phyloP scores from a whole-genome alignment of 2,113 vertebrate species.

The Corydoras sp. region DNA sequence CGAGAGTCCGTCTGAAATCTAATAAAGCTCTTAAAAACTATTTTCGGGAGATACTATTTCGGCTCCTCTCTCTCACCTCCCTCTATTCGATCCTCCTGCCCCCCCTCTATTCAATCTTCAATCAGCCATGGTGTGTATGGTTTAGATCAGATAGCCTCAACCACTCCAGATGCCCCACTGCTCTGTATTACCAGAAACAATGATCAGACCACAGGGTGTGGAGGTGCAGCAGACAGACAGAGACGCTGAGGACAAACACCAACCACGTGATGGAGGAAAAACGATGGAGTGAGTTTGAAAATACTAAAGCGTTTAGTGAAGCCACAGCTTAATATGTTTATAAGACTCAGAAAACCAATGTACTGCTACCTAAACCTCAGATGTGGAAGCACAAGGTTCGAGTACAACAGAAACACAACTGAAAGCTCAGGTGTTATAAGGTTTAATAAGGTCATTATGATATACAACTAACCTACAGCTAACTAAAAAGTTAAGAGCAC shows the following conservation, averaged over 20 bases:
- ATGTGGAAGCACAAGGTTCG: too few species aligned
- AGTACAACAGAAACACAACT: too few species aligned
- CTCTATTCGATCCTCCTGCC: neutral
- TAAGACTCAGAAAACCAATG: too few species aligned
- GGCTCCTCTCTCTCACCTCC: constrained; percentile 21
- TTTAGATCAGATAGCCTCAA: neutral
- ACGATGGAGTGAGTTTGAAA: too few species aligned
- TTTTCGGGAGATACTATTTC: constrained; percentile 25
- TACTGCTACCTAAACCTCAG: too few species aligned
- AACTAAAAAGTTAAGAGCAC: too few species aligned
- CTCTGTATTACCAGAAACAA: neutral
- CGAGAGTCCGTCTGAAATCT: neutral
- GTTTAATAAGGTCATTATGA: too few species aligned
- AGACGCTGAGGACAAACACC: neutral
- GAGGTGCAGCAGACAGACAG: neutral
- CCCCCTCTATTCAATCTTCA: neutral
- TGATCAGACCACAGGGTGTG: neutral
- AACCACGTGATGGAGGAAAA: neutral
- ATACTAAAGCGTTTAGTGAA: too few species aligned
- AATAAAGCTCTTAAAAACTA: neutral
- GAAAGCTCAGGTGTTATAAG: too few species aligned
- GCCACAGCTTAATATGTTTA: too few species aligned
- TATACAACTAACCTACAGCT: too few species aligned
- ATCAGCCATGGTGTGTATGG: neutral
- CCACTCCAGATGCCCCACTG: neutral